Conservation (phyloP, 2,797 vertebrate species). For the Channallabes apus region DNA sequence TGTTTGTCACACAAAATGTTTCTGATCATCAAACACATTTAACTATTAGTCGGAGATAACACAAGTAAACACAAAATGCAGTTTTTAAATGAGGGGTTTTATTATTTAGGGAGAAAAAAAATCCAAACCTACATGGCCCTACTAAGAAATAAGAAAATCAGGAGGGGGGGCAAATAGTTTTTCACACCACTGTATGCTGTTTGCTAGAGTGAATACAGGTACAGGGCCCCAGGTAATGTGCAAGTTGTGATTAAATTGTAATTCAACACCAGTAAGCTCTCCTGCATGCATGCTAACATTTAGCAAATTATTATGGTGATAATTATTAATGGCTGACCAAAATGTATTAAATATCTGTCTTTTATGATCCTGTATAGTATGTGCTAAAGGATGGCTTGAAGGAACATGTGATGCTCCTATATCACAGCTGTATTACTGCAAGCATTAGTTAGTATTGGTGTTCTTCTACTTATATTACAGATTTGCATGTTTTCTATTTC, state of each 20-base stretch:
- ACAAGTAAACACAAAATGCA: too few relatives aligned
- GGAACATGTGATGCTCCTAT: background rate
- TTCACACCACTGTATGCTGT: too few relatives aligned
- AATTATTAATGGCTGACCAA: background rate
- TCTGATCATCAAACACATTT: too few relatives aligned
- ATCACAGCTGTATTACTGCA: slow-evolving; percentile 17
- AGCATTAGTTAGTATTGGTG: background rate
- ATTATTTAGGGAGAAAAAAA: too few relatives aligned
- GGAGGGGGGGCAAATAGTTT: too few relatives aligned
- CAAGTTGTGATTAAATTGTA: background rate
- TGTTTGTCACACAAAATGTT: too few relatives aligned
- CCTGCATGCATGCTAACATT: background rate
- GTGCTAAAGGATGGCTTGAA: background rate
- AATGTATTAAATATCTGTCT: background rate
- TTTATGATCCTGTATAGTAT: background rate
- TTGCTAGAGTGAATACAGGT: background rate
- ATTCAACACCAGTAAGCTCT: background rate
- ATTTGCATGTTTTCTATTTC: slow-evolving; percentile 14
- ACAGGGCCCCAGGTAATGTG: background rate
- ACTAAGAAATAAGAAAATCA: too few relatives aligned
- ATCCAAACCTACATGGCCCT: too few relatives aligned
- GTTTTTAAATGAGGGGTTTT: too few relatives aligned
- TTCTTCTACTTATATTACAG: slow-evolving; percentile 2
- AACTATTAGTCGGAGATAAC: too few relatives aligned
- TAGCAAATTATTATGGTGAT: background rate